A percentile compares a stretch with the other conserved stretches of the same genome.
Conservation (phyloP, 2,113 vertebrate species). For the Carollia perspicillata region DNA sequence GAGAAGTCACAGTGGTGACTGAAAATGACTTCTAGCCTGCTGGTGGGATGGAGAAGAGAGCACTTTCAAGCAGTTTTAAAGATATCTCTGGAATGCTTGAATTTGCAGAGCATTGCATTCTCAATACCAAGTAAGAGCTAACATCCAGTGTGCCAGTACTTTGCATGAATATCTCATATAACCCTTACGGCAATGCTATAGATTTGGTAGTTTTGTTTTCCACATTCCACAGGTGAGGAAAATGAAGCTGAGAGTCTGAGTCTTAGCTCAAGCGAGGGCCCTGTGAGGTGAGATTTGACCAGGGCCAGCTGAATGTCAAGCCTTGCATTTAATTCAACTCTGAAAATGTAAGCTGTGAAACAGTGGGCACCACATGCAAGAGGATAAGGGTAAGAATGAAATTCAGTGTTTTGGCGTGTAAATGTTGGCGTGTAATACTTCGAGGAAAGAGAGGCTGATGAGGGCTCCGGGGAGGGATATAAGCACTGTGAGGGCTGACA, state of each 20-base stretch:
- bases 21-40: not conserved
- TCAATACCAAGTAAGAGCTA: not conserved
- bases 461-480: not conserved
- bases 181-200: not conserved
- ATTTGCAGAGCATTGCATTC: not conserved
- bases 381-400: not conserved
- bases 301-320: not conserved
- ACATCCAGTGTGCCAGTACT: rapidly evolving
- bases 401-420: too few species aligned
- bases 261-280: not conserved
- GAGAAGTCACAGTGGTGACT: not conserved
- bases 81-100: not conserved
- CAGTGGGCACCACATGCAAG: not conserved
- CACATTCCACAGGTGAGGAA: not conserved
- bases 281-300: not conserved
- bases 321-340: not conserved
- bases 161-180: not conserved
- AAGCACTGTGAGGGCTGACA: not conserved
- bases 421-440: not conserved
- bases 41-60: not conserved
- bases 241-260: not conserved
- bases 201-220: not conserved
- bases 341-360: not conserved
- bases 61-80: not conserved
- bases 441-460: not conserved